Conservation (phyloP, 2,888 invertebrate genomes). For the Drosophila meridionalis region DNA sequence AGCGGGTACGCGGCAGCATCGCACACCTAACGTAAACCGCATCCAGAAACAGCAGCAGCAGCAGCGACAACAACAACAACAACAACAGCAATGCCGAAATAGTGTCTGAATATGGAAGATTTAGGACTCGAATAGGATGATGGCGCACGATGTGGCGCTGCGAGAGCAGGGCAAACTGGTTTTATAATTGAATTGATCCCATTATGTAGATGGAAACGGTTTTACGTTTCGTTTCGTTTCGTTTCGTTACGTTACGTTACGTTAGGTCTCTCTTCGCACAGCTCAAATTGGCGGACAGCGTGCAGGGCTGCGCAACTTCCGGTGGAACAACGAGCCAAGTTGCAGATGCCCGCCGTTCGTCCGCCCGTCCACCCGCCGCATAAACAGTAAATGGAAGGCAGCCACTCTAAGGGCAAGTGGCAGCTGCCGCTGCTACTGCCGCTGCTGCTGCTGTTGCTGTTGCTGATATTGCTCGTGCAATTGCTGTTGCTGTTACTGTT, state of each 20-base stretch:
- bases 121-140: conserved; percentile 41
- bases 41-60: conserved; percentile 15
- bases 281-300: conserved; percentile 63
- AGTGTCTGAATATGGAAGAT: conserved; percentile 52
- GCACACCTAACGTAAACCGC: conserved; percentile 36
- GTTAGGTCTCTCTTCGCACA: conserved; percentile 36
- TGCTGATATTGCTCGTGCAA: conserved; percentile 8
- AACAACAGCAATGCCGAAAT: conserved; percentile 26
- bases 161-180: conserved; percentile 55
- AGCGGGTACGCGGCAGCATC: conserved; percentile 31
- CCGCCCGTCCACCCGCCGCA: conserved; percentile 35
- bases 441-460: conserved; percentile 2
- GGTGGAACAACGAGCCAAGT: conserved; percentile 33
- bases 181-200: conserved; percentile 79
- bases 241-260: conserved; percentile 21
- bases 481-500: conserved; percentile 20
- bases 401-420: conserved; percentile 37
- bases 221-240: conserved; percentile 63
- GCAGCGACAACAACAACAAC: conserved; percentile 11
- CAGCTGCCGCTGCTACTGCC: conserved; percentile 5
- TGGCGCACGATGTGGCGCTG: conserved; percentile 27
- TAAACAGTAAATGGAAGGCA: conserved; percentile 66
- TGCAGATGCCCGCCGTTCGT: conserved; percentile 8
- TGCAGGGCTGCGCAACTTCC: conserved; percentile 59
- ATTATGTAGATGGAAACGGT: conserved; percentile 76